Evolutionary conservation across 2,113 vertebrate species (phyloP), one percentile per base, ranked within the genome.

Genomic region (Elachura formosa): DNA sequence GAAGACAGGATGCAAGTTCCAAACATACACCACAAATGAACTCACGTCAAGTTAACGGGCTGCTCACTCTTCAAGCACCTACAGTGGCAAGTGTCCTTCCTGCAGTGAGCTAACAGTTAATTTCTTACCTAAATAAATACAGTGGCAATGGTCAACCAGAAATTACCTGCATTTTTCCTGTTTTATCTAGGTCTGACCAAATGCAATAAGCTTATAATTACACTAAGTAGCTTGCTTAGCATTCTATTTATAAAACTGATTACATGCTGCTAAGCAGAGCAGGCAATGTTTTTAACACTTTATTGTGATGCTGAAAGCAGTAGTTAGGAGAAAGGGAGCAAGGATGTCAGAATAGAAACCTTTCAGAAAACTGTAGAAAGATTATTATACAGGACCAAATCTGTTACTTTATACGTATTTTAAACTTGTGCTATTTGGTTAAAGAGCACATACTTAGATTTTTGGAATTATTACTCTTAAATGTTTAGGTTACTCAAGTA

Each of bases 211-310:
- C 93, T 87, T 92, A 92, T 49, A 93, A 95, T 80, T 93, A 89
- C 11, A 11, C 84, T 90, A 91, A 80, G 63, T 95, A 86, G 82
- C 73, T 95, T 90, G 75, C 74, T 86, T 90, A 96, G 81, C 40
- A 64, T 86, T 91, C 81, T 95, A 97, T 95, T 95, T 96, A 89
- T 84, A 95, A 41, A 82, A 92, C 73, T 78, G 93, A 93, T 86
- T 76, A 87, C 84, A 83, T 45, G 41, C 34, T 84, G 56, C 38
- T 80, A 89, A 95, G 74, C 41, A 68, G 63, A 89, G 69, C 6
- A 82, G 34, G 29, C 68, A 87, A 45, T 59, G 71, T 40, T 84
- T 84, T 95, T 51, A 87, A 91, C 52, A 45, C 45, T 56, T 92
- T 26, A 38, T 71, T 81, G 63, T 71, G 69, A 36, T 14, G 21